These are phyloP conservation scores for Chlamydotis undulata DNA, from an alignment of 2,113 vertebrate species.

Conservation along the genomic window DNA sequence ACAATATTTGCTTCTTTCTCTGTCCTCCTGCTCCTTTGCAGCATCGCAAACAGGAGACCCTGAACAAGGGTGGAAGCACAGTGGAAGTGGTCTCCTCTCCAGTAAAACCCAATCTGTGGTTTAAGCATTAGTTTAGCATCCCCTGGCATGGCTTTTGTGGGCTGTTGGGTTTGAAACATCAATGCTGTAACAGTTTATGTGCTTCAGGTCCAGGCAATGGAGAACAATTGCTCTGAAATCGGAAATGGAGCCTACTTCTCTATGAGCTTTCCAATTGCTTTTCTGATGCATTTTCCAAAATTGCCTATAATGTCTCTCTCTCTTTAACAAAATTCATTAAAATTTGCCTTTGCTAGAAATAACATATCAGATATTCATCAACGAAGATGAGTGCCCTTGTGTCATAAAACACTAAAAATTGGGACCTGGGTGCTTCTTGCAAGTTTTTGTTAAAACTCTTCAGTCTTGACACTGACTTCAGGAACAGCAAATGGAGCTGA, in stretches of 20 bases:
- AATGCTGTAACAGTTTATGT: not conserved
- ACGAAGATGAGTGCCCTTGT: not conserved
- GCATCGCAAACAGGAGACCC: not conserved
- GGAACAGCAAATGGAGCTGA: not conserved
- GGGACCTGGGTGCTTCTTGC: not conserved
- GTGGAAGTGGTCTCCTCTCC: not conserved
- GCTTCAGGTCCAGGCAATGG: not conserved
- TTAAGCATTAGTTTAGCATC: not conserved
- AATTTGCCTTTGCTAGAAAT: not conserved
- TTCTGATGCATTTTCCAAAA: not conserved
- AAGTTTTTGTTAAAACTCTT: not conserved
- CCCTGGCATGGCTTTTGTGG: rapidly evolving
- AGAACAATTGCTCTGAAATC: not conserved
- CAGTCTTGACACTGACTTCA: not conserved
- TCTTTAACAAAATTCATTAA: not conserved
- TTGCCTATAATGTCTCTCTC: not conserved
- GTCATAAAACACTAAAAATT: not conserved
- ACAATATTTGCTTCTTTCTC: not conserved
- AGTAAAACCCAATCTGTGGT: not conserved
- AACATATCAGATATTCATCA: not conserved
- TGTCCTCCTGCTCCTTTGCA: not conserved
- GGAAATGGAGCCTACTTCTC: not conserved
- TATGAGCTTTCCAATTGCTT: not conserved
- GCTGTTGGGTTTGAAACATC: not conserved
- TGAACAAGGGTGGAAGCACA: rapidly evolving